Conservation (phyloP, 2,113 vertebrate species). For the Brachirus orientalis region DNA sequence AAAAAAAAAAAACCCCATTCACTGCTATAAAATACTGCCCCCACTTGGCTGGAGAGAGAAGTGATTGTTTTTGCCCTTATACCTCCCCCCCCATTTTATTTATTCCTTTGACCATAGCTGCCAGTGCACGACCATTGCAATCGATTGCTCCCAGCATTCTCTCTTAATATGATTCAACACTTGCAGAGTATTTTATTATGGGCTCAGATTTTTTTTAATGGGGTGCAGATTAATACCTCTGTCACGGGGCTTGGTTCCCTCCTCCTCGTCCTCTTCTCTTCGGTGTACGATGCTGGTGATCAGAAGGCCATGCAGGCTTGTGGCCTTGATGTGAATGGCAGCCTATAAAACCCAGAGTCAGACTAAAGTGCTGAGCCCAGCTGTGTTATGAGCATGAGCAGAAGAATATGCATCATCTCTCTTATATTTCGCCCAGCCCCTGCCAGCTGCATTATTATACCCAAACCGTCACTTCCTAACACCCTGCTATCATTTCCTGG, state of each 20-base stretch:
- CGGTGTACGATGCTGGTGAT: slow-evolving; percentile 41
- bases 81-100: slow-evolving; percentile 52
- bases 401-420: slow-evolving; percentile 62
- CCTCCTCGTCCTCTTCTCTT: slow-evolving; percentile 23
- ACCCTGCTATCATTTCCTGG: slow-evolving; percentile 65
- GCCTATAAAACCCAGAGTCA: slow-evolving; percentile 69
- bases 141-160: slow-evolving; percentile 63
- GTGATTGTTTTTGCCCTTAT: slow-evolving; percentile 41
- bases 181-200: slow-evolving; percentile 74
- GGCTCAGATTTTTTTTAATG: slow-evolving; percentile 66
- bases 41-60: slow-evolving; percentile 66
- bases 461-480: slow-evolving; percentile 59
- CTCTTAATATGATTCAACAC: slow-evolving; percentile 65
- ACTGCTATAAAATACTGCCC: slow-evolving; percentile 75
- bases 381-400: slow-evolving; percentile 59
- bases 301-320: slow-evolving; percentile 35
- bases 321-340: slow-evolving; percentile 60
- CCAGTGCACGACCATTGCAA: slow-evolving; percentile 48
- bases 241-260: slow-evolving; percentile 55
- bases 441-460: slow-evolving; percentile 75
- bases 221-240: slow-evolving; percentile 75
- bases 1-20: slow-evolving; percentile 18
- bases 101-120: slow-evolving; percentile 62
- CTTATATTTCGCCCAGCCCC: slow-evolving; percentile 61
- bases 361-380: slow-evolving; percentile 70